Base-by-base conservation (phyloP, 2,888 invertebrate species). In the Idaea straminata region DNA sequence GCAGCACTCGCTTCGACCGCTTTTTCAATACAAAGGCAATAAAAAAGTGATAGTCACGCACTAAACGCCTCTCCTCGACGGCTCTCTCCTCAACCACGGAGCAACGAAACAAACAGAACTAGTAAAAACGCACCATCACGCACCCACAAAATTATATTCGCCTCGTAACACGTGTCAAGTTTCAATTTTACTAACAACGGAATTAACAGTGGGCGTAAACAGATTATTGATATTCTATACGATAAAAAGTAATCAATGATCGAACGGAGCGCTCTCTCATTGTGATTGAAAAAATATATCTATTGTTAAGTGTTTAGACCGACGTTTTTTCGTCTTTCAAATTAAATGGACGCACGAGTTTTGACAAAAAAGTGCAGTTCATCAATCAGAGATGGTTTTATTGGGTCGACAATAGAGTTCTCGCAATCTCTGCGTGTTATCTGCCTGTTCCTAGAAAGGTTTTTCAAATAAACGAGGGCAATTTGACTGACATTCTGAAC, bases 171-270 rank as follows among this genome's bases (percentile, higher is more conserved):
- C 91, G 92, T 92, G 92, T 92, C 92, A 91, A 86, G 87, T 88
- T 91, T 91, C 89, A 91, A 91, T 91, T 91, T 87, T 87, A 91
- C 87, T 83, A 87, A 88, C 87, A 90, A 91, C 85, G 89, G 85
- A 89, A 91, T 92, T 91, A 92, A 92, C 91, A 82, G 91, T 91
- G 92, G 92, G 92, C 92, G 92, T 92, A 88, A 87, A 90, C 90
- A 84, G 91, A 91, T 90, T 91, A 91, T 91, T 88, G 91, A 91
- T 92, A 91, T 92, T 91, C 89, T 88, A 81, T 77, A 80, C 78
- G 88, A 91, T 90, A 91, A 91, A 92, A 92, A 91, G 85, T 91
- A 92, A 92, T 92, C 92, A 91, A 92, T 92, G 92, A 92, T 88
- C 91, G 89, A 81, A 84, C 82, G 81, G 83, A 85, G 81, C 83